Base-by-base conservation (phyloP, 1,140 invertebrate species). In the Drosophila prosaltans region DNA sequence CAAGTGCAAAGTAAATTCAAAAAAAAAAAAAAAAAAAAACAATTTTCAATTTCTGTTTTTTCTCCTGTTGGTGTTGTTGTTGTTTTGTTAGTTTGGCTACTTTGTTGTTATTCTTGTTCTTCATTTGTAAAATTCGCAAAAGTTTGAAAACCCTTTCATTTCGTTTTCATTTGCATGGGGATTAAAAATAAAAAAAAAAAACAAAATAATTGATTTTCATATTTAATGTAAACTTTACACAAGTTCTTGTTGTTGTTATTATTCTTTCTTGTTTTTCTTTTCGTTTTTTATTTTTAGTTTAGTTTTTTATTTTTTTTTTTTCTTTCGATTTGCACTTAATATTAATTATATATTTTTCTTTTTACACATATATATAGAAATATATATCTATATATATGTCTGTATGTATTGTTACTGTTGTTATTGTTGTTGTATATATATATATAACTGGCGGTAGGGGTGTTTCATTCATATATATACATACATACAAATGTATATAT, bases 381-480 rank as follows among this genome's bases (percentile, higher is more conserved):
- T 68, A 68, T 40, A 32, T 64, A 60, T 67, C 62, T 39, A 74
- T 59, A 66, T 59, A 66, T 62, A 63, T 43, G 10, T 28, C 21
- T 39, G 58, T 65, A 65, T 72, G 73, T 64, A 39, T 40, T 48
- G 45, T 40, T 43, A 41, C 11, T 72, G 36, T 36, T 71, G 10
- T 40, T 43, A 41, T 16, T 72, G 36, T 36, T 71, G 10, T 41
- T 45, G 41, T 30, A n/a, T 62, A 36, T 6, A 36, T 59, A 65
- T 67, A 73, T 83, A 78, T 78, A 81, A 75, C 74, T 88, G 80
- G 79, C 82, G 82, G 82, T 86, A 86, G 82, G 82, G 82, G 80
- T 86, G 82, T 86, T 86, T 86, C 82, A 82, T 77, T 77, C 55
- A 32, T 65, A 11, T 65, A 51, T 32, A n/a, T 16, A 30, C 26